Evolutionary conservation across 2,113 vertebrate genomes (phyloP), one percentile per base, ranked within the genome.

Genomic region (Percopsis transmontana): DNA sequence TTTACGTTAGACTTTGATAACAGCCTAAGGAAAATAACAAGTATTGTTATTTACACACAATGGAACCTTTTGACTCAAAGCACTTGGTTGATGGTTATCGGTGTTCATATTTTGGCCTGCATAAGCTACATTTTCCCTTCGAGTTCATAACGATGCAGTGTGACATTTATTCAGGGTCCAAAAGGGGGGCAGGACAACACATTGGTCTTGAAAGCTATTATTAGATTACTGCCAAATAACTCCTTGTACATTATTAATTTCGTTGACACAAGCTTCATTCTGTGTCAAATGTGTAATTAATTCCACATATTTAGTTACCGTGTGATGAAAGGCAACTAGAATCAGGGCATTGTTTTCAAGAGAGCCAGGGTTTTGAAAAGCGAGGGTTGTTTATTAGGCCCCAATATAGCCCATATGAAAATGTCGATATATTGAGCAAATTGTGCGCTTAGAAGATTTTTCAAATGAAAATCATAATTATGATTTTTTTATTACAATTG

Each of bases 231-330:
- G 92, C 93, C 88, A 93, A 94, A 94, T 91, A 92, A 89, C 88
- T 91, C 91, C 88, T 79, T 96, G 94, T 96, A 95, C 95, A 95
- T 95, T 87, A 94, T 93, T 94, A 84, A 94, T 94, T 94, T 95
- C 84, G 88, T 84, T 87, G 87, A 92, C 92, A 91, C 90, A 90
- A 93, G 91, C 91, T 95, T 94, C 87, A 93, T 96, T 94, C 94
- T 89, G 91, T 94, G 92, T 93, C 92, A 91, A 87, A 82, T 90
- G 90, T 93, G 90, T 93, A 92, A 94, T 93, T 93, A 92, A 94
- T 91, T 94, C 88, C 91, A 94, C 89, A 89, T 92, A 89, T 92
- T 94, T 92, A 88, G 89, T 93, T 91, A 90, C 80, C 62, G 88
- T 91, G 88, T 91, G 86, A 78, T 88, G 80, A 70, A 70, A 90